phyloP scores from a whole-genome alignment of 2,113 vertebrate species.

The Hyperopisus bebe region DNA sequence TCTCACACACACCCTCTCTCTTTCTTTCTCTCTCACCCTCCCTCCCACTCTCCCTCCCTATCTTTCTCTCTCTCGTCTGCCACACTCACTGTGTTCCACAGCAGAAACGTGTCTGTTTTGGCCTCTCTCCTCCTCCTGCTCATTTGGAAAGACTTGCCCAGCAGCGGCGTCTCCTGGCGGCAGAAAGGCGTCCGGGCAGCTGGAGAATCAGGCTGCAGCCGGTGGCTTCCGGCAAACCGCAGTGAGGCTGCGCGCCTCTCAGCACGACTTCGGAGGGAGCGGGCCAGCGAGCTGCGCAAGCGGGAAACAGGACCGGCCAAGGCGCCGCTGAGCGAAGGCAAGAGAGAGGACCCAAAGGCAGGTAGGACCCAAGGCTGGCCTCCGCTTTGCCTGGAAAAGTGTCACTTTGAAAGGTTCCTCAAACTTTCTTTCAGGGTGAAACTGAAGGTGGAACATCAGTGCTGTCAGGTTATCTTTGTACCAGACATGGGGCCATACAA shows the following conservation, averaged over 20 bases:
- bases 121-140: neutral
- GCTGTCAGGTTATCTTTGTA: neutral
- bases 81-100: constrained; percentile 3
- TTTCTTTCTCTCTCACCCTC: neutral
- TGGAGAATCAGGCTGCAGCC: constrained; percentile 23
- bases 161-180: constrained; percentile 1
- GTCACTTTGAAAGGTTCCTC: neutral
- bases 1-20: neutral
- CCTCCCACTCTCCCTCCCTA: constrained; percentile 38
- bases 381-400: neutral
- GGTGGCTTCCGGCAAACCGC: neutral
- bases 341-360: constrained; percentile 43
- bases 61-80: constrained; percentile 44
- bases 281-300: neutral
- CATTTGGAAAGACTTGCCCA: neutral
- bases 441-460: neutral
- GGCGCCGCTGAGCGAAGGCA: constrained; percentile 2
- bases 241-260: neutral
- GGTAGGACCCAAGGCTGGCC: constrained; percentile 55
- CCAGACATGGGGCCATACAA: neutral
- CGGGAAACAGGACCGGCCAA: neutral
- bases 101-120: neutral
- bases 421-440: constrained; percentile 10
- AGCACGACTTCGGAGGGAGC: neutral
- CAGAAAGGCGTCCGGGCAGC: constrained; percentile 53